phyloP scores from a whole-genome alignment of 2,113 vertebrate species.

The Zootoca vivipara region DNA sequence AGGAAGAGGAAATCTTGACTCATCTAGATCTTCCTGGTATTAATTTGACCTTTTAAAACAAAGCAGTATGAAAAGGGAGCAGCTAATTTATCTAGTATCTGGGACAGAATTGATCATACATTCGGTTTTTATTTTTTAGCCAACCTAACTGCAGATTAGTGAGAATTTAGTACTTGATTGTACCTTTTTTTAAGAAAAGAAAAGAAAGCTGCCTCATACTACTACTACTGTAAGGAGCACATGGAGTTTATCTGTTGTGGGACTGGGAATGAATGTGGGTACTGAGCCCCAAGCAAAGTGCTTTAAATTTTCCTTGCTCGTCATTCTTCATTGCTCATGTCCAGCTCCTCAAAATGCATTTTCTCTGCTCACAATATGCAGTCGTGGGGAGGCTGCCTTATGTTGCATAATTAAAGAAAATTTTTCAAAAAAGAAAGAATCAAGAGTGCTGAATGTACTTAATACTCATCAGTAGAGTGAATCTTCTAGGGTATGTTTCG shows the following conservation, averaged over 20 bases:
- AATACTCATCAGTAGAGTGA: not conserved
- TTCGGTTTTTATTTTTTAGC: slow-evolving; percentile 19
- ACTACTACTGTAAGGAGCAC: not conserved
- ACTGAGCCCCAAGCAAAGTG: not conserved
- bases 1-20: not conserved
- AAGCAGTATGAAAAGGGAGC: slow-evolving; percentile 54
- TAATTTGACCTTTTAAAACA: slow-evolving; percentile 47
- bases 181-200: not conserved
- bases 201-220: not conserved
- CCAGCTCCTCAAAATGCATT: slow-evolving; percentile 8
- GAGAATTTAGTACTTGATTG: slow-evolving; percentile 29
- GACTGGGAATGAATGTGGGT: not conserved
- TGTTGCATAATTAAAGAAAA: slow-evolving; percentile 37
- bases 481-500: not conserved
- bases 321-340: not conserved
- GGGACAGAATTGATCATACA: slow-evolving; percentile 5
- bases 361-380: slow-evolving; percentile 16
- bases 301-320: not conserved
- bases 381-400: not conserved
- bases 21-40: slow-evolving; percentile 39
- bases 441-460: slow-evolving; percentile 5
- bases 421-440: not conserved
- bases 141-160: slow-evolving; percentile 18
- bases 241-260: not conserved
- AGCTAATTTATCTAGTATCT: slow-evolving; percentile 27